Evolutionary conservation across 2,797 vertebrate genomes (phyloP).

Genomic region (Fistularia tabacaria): DNA sequence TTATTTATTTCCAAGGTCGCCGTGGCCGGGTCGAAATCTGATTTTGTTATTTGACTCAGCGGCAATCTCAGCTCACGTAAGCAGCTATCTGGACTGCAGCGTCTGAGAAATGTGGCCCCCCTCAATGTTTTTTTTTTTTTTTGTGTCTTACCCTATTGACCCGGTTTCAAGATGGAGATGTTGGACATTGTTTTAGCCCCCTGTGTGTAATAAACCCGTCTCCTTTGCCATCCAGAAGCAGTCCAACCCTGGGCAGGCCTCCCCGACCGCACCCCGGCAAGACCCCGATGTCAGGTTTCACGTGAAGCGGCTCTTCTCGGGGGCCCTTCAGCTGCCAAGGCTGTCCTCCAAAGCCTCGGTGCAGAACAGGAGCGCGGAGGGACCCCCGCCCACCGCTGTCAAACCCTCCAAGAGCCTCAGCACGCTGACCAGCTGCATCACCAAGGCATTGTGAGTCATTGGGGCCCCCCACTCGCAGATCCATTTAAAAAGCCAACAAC

Average conservation of each 20-base stretch:
- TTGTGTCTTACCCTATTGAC: background rate
- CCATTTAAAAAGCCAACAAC: background rate
- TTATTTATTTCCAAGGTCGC: no score
- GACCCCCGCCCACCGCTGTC: slow-evolving; percentile 46
- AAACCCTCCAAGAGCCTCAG: slow-evolving; percentile 66
- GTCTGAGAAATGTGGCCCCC: background rate
- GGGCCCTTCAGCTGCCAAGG: slow-evolving; percentile 74
- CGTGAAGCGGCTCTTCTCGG: slow-evolving; percentile 76
- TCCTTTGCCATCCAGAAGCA: slow-evolving; percentile 59
- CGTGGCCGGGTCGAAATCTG: no score
- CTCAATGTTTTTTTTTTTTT: no score
- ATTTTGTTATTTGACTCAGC: no score
- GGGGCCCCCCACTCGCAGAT: background rate
- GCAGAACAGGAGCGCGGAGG: slow-evolving; percentile 38
- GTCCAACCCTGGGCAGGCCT: slow-evolving; percentile 59
- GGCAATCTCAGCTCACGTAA: no score
- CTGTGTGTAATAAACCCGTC: background rate
- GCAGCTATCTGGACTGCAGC: no score
- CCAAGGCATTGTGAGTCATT: slow-evolving; percentile 49
- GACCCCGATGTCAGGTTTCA: slow-evolving; percentile 30
- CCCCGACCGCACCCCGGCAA: slow-evolving; percentile 14
- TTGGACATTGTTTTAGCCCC: background rate
- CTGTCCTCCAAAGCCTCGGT: slow-evolving; percentile 59
- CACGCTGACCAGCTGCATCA: slow-evolving; percentile 51
- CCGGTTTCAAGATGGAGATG: background rate